A percentile compares a stretch with the other conserved stretches of the same genome.
These are phyloP conservation scores for Onthophagus taurus DNA, from an alignment of 1,140 invertebrate genomes.

Conservation along the genomic window DNA sequence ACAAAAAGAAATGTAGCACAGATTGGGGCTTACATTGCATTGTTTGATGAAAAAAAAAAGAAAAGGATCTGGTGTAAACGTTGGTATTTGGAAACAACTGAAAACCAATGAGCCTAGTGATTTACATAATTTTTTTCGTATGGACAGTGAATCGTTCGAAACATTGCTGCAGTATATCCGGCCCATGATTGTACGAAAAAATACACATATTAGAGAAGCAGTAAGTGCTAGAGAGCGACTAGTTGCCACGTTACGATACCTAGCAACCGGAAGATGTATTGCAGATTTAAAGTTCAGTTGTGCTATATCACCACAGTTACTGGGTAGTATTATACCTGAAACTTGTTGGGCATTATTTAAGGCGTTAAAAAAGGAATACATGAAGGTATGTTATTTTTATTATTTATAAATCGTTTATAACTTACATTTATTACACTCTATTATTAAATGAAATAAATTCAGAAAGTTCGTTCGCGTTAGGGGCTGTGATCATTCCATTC, in stretches of 20 bases:
- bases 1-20: no score
- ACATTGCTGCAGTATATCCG: background rate
- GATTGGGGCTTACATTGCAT: no score
- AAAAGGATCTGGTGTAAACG: background rate
- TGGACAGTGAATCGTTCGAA: background rate
- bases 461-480: no score
- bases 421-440: no score
- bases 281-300: constrained; percentile 36
- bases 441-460: no score
- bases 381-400: constrained; percentile 20
- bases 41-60: background rate
- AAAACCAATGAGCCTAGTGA: background rate
- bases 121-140: background rate
- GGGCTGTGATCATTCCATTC: no score
- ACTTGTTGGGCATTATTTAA: constrained; percentile 27
- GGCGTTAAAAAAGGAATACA: constrained; percentile 18
- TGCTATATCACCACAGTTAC: constrained; percentile 35
- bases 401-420: no score
- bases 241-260: constrained; percentile 26
- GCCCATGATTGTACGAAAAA: constrained; percentile 14
- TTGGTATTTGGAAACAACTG: background rate
- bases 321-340: constrained; percentile 33
- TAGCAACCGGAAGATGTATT: constrained; percentile 11
- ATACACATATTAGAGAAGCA: constrained; percentile 33
- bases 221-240: constrained; percentile 34